phyloP scores from a whole-genome alignment of 1,140 invertebrate genomes.

The Saccostrea glomerata region DNA sequence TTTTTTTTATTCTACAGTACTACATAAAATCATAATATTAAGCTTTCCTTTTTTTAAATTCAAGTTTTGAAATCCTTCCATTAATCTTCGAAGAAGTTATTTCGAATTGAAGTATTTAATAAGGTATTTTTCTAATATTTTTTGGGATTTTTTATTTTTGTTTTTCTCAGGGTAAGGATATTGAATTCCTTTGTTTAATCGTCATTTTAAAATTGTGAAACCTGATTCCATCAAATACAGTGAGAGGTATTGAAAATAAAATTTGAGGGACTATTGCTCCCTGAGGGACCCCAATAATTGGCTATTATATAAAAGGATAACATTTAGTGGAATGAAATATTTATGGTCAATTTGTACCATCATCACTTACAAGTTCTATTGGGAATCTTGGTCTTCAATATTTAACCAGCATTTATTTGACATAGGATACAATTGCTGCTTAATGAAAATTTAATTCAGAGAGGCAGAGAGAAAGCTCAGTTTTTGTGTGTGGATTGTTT shows the following conservation, averaged over 20 bases:
- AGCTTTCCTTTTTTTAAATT: too few species aligned
- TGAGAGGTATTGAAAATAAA: constrained; percentile 3
- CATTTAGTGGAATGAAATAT: constrained; percentile 15
- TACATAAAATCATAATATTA: too few species aligned
- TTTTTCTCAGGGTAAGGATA: too few species aligned
- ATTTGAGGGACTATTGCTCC: background rate
- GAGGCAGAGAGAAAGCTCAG: background rate
- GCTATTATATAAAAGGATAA: constrained; percentile 6
- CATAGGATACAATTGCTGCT: background rate
- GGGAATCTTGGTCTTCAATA: background rate
- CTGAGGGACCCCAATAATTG: background rate
- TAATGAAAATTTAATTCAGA: background rate
- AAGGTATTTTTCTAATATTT: too few species aligned
- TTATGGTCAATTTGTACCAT: constrained; percentile 26
- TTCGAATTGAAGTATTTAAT: too few species aligned
- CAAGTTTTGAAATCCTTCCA: too few species aligned
- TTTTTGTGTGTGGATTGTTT: background rate
- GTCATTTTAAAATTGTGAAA: background rate
- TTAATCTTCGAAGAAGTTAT: too few species aligned
- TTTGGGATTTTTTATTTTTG: too few species aligned
- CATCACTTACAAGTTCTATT: background rate
- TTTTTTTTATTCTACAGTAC: too few species aligned
- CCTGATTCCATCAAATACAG: background rate
- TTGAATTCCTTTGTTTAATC: too few species aligned
- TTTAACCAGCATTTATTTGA: background rate